Percentiles rank a stretch among this genome's conserved stretches.
These are phyloP conservation scores for Criorhina ranunculi DNA, from an alignment of 2,888 invertebrate species.

Conservation along the genomic window DNA sequence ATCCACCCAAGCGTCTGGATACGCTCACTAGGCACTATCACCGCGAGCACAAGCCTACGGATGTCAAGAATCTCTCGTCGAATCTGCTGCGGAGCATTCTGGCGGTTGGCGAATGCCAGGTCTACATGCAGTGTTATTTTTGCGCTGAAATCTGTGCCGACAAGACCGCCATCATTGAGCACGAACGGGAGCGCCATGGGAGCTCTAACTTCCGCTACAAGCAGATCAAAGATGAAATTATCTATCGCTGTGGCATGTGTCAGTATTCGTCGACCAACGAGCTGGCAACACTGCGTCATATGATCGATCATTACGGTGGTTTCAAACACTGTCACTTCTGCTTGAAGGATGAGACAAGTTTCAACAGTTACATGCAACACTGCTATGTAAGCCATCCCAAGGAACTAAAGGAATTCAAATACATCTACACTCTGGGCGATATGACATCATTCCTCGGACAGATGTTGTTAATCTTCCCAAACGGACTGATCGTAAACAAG, in stretches of 20 bases:
- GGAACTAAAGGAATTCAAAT: conserved; percentile 77
- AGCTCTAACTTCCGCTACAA: conserved; percentile 79
- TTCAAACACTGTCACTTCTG: conserved; percentile 80
- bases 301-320: conserved; percentile 81
- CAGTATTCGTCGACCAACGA: conserved; percentile 81
- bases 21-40: conserved; percentile 78
- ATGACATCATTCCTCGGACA: conserved; percentile 79
- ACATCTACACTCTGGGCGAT: conserved; percentile 76
- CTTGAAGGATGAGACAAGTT: conserved; percentile 67
- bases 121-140: conserved; percentile 80
- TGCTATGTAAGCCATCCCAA: conserved; percentile 79
- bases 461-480: conserved; percentile 80
- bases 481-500: conserved; percentile 81
- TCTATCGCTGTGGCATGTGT: conserved; percentile 85
- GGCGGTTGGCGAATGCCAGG: conserved; percentile 74
- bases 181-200: conserved; percentile 77
- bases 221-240: conserved; percentile 80
- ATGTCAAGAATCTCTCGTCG: conserved; percentile 78
- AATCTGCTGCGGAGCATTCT: conserved; percentile 78
- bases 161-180: conserved; percentile 78
- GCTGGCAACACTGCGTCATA: conserved; percentile 83
- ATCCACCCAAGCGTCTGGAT: conserved; percentile 23
- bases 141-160: conserved; percentile 80
- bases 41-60: conserved; percentile 78
- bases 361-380: conserved; percentile 81